Evolutionary conservation across 2,113 vertebrate species (phyloP).

Genomic region (Stigmatopora nigra): DNA sequence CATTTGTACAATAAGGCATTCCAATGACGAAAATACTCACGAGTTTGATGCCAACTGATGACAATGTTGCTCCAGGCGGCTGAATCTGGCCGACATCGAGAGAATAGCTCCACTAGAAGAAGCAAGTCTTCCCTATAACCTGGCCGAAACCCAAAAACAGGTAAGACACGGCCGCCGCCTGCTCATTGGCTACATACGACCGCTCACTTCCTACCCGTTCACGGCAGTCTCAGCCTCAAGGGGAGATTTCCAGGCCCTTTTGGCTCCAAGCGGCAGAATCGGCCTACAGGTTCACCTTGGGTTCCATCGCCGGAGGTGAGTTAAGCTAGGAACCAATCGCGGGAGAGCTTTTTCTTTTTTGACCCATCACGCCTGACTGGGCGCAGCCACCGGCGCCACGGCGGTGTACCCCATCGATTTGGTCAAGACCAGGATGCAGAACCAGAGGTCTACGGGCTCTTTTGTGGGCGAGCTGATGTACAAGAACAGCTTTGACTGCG

Average conservation of each 20-base stretch:
- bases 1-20: no score
- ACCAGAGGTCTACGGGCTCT: constrained; percentile 85
- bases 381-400: constrained; percentile 86
- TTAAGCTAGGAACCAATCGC: background rate
- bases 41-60: no score
- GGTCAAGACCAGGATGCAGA: constrained; percentile 98
- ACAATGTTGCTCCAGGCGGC: constrained; percentile 69
- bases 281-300: constrained; percentile 90
- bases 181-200: background rate
- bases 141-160: constrained; percentile 90
- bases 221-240: constrained; percentile 68
- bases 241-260: constrained; percentile 75
- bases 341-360: background rate
- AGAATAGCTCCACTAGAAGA: constrained; percentile 93
- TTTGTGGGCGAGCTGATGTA: constrained; percentile 95
- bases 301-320: constrained; percentile 81
- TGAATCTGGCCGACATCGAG: constrained; percentile 91
- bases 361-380: constrained; percentile 2
- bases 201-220: background rate
- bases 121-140: constrained; percentile 82
- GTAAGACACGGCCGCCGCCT: constrained; percentile 48
- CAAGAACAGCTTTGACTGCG: constrained; percentile 97
- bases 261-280: constrained; percentile 91
- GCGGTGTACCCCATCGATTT: constrained; percentile 94
- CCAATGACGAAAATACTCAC: no score